Evolutionary conservation across 2,888 invertebrate genomes (phyloP).

Genomic region (Mythimna impura): DNA sequence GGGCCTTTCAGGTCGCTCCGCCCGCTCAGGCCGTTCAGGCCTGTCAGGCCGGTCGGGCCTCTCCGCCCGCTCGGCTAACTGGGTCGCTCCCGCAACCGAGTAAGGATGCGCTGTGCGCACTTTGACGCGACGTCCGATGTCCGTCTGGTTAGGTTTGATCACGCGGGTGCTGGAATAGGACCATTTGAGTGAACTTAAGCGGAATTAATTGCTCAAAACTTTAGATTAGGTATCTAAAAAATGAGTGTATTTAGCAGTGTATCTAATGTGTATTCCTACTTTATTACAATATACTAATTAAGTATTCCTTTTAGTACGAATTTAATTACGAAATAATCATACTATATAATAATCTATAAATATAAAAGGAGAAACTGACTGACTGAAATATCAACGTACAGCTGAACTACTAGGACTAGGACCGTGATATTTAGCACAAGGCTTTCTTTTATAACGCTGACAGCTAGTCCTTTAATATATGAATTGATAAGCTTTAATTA

Average conservation of each 20-base stretch:
- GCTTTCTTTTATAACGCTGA: no score
- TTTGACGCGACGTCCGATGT: conserved; percentile 97
- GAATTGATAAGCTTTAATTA: conserved; percentile 8
- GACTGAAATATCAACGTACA: no score
- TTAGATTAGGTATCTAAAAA: neutral
- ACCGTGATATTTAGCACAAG: no score
- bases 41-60: conserved; percentile 74
- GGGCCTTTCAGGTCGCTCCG: conserved; percentile 76
- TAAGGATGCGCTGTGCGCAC: conserved; percentile 90
- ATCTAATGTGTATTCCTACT: conserved; percentile 9
- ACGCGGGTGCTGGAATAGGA: conserved; percentile 94
- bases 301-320: neutral
- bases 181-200: conserved; percentile 57
- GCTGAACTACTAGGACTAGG: no score
- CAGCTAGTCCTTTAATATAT: conserved; percentile 10
- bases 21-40: conserved; percentile 75
- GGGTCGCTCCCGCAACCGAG: conserved; percentile 77
- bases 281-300: neutral
- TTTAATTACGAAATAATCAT: conserved; percentile 4
- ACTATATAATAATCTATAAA: neutral
- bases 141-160: conserved; percentile 97
- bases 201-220: conserved; percentile 20
- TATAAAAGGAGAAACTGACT: no score
- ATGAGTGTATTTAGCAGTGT: conserved; percentile 1
- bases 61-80: conserved; percentile 77